Percentiles rank a stretch among this genome's conserved stretches.
Evolutionary conservation across 2,888 invertebrate genomes (phyloP).

Genomic region (Agrotis puta): DNA sequence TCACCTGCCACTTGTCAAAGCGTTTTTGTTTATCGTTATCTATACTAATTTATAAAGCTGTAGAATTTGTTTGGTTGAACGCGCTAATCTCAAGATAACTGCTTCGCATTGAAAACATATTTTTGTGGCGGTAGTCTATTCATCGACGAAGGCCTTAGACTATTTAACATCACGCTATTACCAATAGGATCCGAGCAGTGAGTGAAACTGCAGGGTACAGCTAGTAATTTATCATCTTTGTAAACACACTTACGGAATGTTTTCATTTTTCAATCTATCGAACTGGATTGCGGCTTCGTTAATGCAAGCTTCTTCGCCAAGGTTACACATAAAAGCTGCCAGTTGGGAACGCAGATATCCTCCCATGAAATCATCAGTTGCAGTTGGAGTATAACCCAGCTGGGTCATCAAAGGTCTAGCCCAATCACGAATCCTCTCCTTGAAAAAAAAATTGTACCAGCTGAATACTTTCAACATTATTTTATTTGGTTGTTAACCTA

Average conservation of each 20-base stretch:
- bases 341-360: constrained; percentile 83
- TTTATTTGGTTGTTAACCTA: neutral
- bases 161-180: too few relatives aligned
- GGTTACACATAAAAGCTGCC: constrained; percentile 79
- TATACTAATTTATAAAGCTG: too few relatives aligned
- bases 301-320: constrained; percentile 73
- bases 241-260: constrained; percentile 72
- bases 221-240: too few relatives aligned
- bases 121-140: too few relatives aligned
- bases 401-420: constrained; percentile 71
- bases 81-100: too few relatives aligned
- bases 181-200: too few relatives aligned
- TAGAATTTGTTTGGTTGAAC: too few relatives aligned
- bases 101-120: too few relatives aligned
- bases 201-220: too few relatives aligned
- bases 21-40: too few relatives aligned
- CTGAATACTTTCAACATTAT: neutral
- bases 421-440: constrained; percentile 78
- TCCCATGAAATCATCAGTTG: constrained; percentile 79
- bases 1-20: too few relatives aligned
- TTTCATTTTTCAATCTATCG: constrained; percentile 58
- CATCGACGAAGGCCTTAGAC: too few relatives aligned
- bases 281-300: constrained; percentile 75
- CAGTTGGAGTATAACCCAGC: constrained; percentile 73
- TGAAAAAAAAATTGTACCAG: constrained; percentile 23